Percentiles rank a stretch among this genome's conserved stretches.
phyloP scores from a whole-genome alignment of 2,888 invertebrate genomes.

The Agrotis exclamationis region DNA sequence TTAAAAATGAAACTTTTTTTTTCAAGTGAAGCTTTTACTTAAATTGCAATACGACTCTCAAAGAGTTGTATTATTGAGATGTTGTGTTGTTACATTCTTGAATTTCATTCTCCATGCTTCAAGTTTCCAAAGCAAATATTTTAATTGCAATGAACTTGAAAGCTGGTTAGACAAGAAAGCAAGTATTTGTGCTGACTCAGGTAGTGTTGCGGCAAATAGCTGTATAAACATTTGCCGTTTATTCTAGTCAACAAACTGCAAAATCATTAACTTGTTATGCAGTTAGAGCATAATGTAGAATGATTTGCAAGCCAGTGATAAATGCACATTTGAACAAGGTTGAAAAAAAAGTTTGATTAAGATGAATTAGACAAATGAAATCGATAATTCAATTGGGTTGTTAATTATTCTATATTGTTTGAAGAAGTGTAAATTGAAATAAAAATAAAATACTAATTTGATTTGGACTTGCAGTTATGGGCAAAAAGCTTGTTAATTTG shows the following conservation, averaged over 20 bases:
- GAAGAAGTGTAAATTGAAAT: conserved; percentile 10
- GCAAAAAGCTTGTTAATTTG: neutral
- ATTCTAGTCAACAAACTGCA: conserved; percentile 25
- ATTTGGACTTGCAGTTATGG: neutral
- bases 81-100: neutral
- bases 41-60: too few relatives aligned
- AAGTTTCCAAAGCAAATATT: conserved; percentile 19
- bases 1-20: neutral
- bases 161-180: conserved; percentile 35
- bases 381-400: neutral
- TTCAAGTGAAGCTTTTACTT: neutral
- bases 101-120: neutral
- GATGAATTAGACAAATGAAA: neutral
- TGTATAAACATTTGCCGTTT: conserved; percentile 41
- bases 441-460: neutral
- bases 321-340: neutral
- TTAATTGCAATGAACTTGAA: conserved; percentile 36
- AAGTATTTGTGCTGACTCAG: conserved; percentile 50
- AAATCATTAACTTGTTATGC: conserved; percentile 40
- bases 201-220: conserved; percentile 35
- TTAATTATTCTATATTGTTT: neutral
- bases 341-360: neutral
- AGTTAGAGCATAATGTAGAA: conserved; percentile 26
- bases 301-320: conserved; percentile 28
- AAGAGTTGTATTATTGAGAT: neutral